Evolutionary conservation across 2,888 invertebrate genomes (phyloP), one percentile per base, ranked within the genome.

Genomic region (Emmelina monodactyla): DNA sequence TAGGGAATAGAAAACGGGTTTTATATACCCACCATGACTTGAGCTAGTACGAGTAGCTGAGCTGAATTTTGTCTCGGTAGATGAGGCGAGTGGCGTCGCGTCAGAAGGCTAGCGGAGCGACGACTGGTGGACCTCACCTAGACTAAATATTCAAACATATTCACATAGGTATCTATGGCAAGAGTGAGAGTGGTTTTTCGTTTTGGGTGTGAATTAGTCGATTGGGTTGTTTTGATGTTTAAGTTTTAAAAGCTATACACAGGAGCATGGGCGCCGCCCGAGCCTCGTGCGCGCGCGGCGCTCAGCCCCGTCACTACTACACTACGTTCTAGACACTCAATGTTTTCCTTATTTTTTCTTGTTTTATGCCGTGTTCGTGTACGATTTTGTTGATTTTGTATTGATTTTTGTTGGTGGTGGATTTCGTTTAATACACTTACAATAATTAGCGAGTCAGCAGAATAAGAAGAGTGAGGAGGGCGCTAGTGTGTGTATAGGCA

Each of bases 141-240:
- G 65, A 73, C 75, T 78, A 75, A 64, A 75, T 73, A 67, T 69
- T 65, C 72, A 71, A 72, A 76, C 70, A 71, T 75, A 78, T 76
- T 75, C 75, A 75, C 78, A 78, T 80, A 78, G 78, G 79, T 80
- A 79, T 79, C 80, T 80, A 79, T 79, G 71, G 73, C 76, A 76
- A 80, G 80, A 67, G 80, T 80, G 79, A 76, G 81, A 76, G 81
- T 80, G 81, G 76, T 76, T 67, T 71, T 78, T 73, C 73, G 73
- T 78, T 78, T 79, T 73, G 79, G 76, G 78, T 76, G 78, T 79
- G 78, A 78, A 71, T 76, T 79, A 79, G 79, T 75, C 79, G 75
- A 79, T 79, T 79, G 79, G 78, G 78, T 78, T 76, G 37, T 71
- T 73, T 79, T 72, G 71, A 76, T 78, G 78, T 79, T 78, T 79